Base-by-base conservation (phyloP, 2,888 invertebrate species). In the Drosophila tripunctata region DNA sequence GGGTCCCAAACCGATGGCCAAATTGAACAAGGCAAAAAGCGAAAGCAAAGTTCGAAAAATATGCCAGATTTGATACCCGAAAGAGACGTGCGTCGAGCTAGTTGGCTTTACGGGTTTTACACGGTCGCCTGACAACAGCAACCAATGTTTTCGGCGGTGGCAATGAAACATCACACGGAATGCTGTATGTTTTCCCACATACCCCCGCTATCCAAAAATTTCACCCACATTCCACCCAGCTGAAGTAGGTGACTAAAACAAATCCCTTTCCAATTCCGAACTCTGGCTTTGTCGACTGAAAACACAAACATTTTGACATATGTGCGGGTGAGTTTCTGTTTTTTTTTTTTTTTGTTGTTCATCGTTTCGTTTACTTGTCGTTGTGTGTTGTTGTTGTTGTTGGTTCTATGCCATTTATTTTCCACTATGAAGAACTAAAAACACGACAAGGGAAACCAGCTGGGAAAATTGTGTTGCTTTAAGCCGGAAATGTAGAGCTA, bases 231-330 rank as follows among this genome's bases (percentile, higher is more conserved):
- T 10, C 10, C 24, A 3, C 3, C 27, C 27, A 27, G n/a, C n/a
- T 3, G 36, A 21, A 14, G 17, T 33, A 31, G 51, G 24, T 2
- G 48, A 24, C 65, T 54, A 31, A 61, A 65, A 61, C 65, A 54
- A 73, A 75, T 73, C 75, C 70, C 60, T 30, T 57, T 19, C 69
- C 73, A 64, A 60, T 63, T 45, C 35, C 56, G 47, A 15, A 10
- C 36, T 36, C 38, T 51, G 51, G 30, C 50, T 30, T 43, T 66
- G 56, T 50, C 21, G 57, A 40, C 61, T 65, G 55, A 41, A 67
- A 45, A 43, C 47, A 41, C 73, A 71, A 70, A 56, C 48, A 54
- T 72, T 71, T 65, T 21, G 56, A 44, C 71, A 65, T 75, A 61
- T 72, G 75, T 85, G 66, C 22, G 75, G 78, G 41, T 36, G n/a